These are phyloP conservation scores for Scarus forsteni DNA, from an alignment of 2,797 vertebrate genomes.

Conservation along the genomic window DNA sequence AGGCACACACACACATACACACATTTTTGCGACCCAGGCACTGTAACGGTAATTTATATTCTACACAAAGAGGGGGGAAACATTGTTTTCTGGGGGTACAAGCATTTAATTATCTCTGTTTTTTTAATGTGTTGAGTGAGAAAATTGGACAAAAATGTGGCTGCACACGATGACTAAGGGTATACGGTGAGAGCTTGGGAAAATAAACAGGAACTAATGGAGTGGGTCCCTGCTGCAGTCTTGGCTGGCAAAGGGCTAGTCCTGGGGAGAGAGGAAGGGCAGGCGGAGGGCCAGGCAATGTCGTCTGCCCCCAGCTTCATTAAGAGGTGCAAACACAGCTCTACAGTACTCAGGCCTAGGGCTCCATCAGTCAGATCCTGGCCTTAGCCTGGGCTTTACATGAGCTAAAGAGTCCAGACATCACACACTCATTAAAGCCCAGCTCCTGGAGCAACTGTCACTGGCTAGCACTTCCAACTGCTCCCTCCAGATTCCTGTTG, in stretches of 20 bases:
- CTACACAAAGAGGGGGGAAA: conserved; percentile 83
- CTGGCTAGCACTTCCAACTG: conserved; percentile 70
- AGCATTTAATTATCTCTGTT: conserved; percentile 91
- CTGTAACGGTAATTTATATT: conserved; percentile 91
- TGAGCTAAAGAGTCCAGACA: conserved; percentile 82
- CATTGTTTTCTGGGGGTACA: conserved; percentile 85
- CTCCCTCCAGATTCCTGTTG: conserved; percentile 76
- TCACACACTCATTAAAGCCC: conserved; percentile 82
- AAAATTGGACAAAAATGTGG: conserved; percentile 80
- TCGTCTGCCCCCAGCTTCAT: conserved; percentile 72
- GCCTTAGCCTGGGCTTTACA: conserved; percentile 74
- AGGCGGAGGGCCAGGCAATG: conserved; percentile 78
- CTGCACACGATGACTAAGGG: conserved; percentile 65
- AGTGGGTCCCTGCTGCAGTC: conserved; percentile 75
- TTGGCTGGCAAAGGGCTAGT: conserved; percentile 71
- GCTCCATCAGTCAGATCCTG: conserved; percentile 79
- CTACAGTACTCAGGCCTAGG: conserved; percentile 57
- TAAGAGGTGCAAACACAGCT: conserved; percentile 83
- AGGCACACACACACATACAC: conserved; percentile 45
- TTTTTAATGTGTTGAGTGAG: conserved; percentile 83
- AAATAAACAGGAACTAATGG: conserved; percentile 83
- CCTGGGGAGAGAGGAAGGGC: conserved; percentile 73
- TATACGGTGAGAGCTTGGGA: conserved; percentile 70
- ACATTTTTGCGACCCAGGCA: conserved; percentile 76
- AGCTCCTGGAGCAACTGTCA: conserved; percentile 84